Evolutionary conservation across 2,797 vertebrate genomes (phyloP), one percentile per base, ranked within the genome.

Genomic region (Poecile montanus): DNA sequence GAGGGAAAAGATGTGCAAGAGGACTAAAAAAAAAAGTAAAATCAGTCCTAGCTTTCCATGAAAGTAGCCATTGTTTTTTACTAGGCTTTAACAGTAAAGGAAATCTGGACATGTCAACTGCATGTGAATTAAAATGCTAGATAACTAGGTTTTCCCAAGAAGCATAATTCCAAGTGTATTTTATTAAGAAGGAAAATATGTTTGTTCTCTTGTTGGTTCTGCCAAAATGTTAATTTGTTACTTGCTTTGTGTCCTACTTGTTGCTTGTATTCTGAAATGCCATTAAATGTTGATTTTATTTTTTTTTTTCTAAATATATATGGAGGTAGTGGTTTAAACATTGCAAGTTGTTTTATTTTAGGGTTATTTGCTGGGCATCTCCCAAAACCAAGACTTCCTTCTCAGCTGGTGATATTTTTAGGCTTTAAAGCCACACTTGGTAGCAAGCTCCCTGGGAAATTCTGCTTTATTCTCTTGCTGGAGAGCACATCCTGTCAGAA

Each of bases 311-410:
- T 61, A 47, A 51, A 38, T 50, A 80, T 70, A 26, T 42, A 25
- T 61, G 54, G 53, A 29, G n/a, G 30, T 19, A 47, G 89, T 51
- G 76, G 85, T 89, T 94, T 89, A 63, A 89, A 13, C 36, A 45
- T 56, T 68, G 47, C 47, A 42, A n/a, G 56, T 90, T 94, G 60
- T 56, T 95, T 89, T 89, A 70, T 91, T 85, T 85, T 85, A 66
- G 47, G 68, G 18, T 48, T 92, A 77, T 91, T 97, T 88, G 34
- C 70, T 25, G 20, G 76, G 70, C 70, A 73, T 93, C 60, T 96
- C 74, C 89, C 83, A 81, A 94, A 73, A 67, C 91, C 84, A 88
- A 78, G 48, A 86, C 80, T 96, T 96, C 79, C 76, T 92, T 86
- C 72, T 84, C 85, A 84, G 67, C 70, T 91, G 56, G 27, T 66